Evolutionary conservation across 2,888 invertebrate genomes (phyloP).

Genomic region (Malachius bipustulatus): DNA sequence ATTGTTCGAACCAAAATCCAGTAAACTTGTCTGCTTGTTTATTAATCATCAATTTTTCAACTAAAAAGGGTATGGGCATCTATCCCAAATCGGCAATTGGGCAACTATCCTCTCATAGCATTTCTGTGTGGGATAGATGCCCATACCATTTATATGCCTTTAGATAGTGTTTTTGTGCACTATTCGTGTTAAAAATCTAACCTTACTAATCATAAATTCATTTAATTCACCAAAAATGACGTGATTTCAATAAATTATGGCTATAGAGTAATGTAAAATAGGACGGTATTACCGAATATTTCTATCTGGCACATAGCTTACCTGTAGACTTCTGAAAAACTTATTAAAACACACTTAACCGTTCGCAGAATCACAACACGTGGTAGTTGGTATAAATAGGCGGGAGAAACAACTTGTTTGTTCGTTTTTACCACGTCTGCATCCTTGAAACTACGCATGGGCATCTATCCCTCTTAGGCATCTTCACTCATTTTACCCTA

Average conservation of each 20-base stretch:
- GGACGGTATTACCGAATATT: slow-evolving; percentile 3
- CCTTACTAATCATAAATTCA: too few species aligned
- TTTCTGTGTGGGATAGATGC: background rate
- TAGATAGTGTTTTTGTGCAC: background rate
- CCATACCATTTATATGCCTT: background rate
- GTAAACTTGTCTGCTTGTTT: too few species aligned
- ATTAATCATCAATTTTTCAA: too few species aligned
- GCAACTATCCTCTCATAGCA: background rate
- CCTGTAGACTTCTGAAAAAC: background rate
- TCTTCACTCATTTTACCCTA: slow-evolving; percentile 2
- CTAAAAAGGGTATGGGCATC: background rate
- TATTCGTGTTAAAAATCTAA: background rate
- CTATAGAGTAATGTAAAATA: too few species aligned
- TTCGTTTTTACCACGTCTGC: background rate
- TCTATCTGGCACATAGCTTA: background rate
- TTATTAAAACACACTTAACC: background rate
- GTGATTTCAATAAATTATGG: background rate
- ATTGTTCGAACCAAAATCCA: too few species aligned
- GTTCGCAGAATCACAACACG: background rate
- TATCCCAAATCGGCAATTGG: background rate
- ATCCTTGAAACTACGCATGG: background rate
- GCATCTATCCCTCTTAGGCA: slow-evolving; percentile 1
- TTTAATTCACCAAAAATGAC: background rate
- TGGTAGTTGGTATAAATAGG: background rate
- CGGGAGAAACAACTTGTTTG: background rate